Evolutionary conservation across 2,113 vertebrate species (phyloP).

Genomic region (Danio rerio): GRCz12tu NC_133178.1:56651501-56652000

Average conservation of each 20-base stretch:
- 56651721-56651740: background rate
- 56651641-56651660: conserved; percentile 19
- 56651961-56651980: conserved; percentile 25
- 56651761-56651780: conserved; percentile 3
- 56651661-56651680: background rate
- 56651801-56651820: background rate
- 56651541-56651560: background rate
- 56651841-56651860: background rate
- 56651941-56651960: conserved; percentile 7
- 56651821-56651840: conserved; percentile 23
- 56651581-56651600: conserved; percentile 11
- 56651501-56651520: background rate
- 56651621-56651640: conserved; percentile 5
- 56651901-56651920: background rate
- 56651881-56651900: background rate
- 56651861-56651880: background rate
- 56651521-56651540: conserved; percentile 1
- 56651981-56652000: conserved; percentile 1
- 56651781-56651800: background rate
- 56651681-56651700: background rate
- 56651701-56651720: background rate
- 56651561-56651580: conserved; percentile 1
- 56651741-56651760: conserved; percentile 18
- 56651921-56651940: conserved; percentile 1
- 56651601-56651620: conserved; percentile 23